Evolutionary conservation across 2,888 invertebrate species (phyloP).

Genomic region (Sclerodermus sp.): DNA sequence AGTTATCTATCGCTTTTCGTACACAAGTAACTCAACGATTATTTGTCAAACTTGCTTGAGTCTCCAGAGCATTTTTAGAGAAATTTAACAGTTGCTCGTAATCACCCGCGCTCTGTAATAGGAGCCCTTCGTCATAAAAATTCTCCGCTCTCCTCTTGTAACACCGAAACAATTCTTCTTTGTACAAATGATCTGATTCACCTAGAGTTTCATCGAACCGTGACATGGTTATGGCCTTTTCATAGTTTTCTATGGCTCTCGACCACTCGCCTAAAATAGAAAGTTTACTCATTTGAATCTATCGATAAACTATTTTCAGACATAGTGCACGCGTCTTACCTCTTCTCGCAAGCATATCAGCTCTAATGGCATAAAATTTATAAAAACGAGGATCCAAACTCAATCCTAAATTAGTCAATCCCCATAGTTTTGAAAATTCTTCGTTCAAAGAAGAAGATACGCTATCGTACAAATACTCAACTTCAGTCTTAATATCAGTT

Average conservation of each 20-base stretch:
- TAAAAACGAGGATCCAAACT: conserved; percentile 23
- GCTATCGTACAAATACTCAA: conserved; percentile 10
- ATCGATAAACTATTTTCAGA: no score
- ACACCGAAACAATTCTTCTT: conserved; percentile 14
- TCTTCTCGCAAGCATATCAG: conserved; percentile 20
- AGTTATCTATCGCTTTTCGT: conserved; percentile 20
- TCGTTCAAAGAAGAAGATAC: conserved; percentile 8
- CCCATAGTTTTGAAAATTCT: conserved; percentile 1
- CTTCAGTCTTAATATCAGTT: background rate
- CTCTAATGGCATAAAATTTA: conserved; percentile 24
- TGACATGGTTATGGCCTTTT: conserved; percentile 20
- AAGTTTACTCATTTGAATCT: no score
- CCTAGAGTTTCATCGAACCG: conserved; percentile 12
- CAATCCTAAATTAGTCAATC: conserved; percentile 24
- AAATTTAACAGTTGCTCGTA: conserved; percentile 28
- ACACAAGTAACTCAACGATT: background rate
- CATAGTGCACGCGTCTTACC: conserved; percentile 11
- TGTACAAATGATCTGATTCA: conserved; percentile 9
- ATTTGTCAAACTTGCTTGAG: no score
- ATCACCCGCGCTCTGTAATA: conserved; percentile 26
- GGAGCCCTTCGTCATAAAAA: conserved; percentile 9
- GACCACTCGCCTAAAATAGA: conserved; percentile 19
- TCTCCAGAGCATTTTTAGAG: no score
- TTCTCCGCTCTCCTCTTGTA: conserved; percentile 23
- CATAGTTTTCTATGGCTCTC: conserved; percentile 24